Base-by-base conservation (phyloP, 2,797 vertebrate genomes). In the Lepilemur septentrionalis region DNA sequence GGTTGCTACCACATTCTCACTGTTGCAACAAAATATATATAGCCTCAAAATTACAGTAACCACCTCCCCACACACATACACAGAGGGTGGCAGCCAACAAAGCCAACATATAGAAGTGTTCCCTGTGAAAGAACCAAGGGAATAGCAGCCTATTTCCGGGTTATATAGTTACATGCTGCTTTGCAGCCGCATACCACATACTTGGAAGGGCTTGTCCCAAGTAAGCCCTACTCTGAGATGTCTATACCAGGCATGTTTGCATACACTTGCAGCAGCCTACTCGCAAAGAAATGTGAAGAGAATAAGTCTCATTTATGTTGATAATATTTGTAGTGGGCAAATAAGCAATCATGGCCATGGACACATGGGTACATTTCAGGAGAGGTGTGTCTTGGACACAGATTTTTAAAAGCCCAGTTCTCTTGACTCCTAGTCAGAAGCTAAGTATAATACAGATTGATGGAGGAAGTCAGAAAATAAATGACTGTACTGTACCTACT, bases 331-430 rank as follows among this genome's bases (percentile, higher is more conserved):
- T 41, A 84, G 46, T 92, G 65, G 81, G 48, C 30, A 92, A 84
- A 92, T 25, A 63, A 83, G 83, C 93, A 96, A 67, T 89, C 23
- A 48, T 76, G 43, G 41, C 57, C 15, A 76, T 63, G 59, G 87
- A 65, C 46, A 86, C 32, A 89, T 12, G 46, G 63, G 69, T 89
- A 79, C 52, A 76, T 30, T 84, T 72, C 92, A 91, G 86, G 15
- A 92, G 17, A 90, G 15, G 25, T 83, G 30, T 89, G 48, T 72
- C 72, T 95, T 91, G 43, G 41, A 82, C 35, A 94, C 43, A 89
- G 35, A 90, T 72, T 88, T 22, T 20, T 69, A 91, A 72, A 95
- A 96, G 28, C 41, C 57, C 72, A 41, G 63, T 93, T 94, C 70
- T 94, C 63, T 91, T 80, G 50, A 95, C 30, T 86, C 88, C 63